Evolutionary conservation across 2,113 vertebrate species (phyloP).

Genomic region (Eptesicus fuscus): DNA sequence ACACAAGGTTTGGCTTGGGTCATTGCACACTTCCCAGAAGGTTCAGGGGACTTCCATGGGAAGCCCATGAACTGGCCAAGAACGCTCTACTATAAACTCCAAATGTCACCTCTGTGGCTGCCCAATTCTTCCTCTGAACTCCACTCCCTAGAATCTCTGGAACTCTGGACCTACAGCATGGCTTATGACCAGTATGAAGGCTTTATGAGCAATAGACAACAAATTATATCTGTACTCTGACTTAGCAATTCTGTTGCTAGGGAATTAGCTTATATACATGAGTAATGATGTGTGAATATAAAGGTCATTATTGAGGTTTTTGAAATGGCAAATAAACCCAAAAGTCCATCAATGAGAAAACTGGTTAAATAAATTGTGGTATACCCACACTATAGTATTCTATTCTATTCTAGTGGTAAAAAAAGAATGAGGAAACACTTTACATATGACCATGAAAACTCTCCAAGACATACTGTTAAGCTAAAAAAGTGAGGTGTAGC

Average conservation of each 20-base stretch:
- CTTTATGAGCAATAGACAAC: not conserved
- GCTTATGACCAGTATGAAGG: not conserved
- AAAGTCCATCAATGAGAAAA: not conserved
- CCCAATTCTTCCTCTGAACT: not conserved
- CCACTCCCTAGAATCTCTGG: not conserved
- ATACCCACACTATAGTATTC: not conserved
- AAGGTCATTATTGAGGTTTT: not conserved
- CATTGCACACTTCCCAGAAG: slow-evolving; percentile 48
- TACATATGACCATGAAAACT: not conserved
- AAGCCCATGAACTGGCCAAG: slow-evolving; percentile 9
- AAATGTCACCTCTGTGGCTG: not conserved
- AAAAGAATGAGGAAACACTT: not conserved
- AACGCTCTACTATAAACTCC: not conserved
- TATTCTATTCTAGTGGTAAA: not conserved
- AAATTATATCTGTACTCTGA: not conserved
- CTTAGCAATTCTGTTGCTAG: not conserved
- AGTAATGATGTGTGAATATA: not conserved
- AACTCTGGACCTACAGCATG: not conserved
- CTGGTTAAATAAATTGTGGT: not conserved
- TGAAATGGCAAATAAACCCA: not conserved
- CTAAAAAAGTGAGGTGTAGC: not conserved
- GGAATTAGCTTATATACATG: not conserved
- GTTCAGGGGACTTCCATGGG: slow-evolving; percentile 63
- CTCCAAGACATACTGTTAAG: not conserved
- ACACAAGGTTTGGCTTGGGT: not conserved